These are phyloP conservation scores for Coenonympha glycerion DNA, from an alignment of 2,888 invertebrate genomes.

Conservation along the genomic window DNA sequence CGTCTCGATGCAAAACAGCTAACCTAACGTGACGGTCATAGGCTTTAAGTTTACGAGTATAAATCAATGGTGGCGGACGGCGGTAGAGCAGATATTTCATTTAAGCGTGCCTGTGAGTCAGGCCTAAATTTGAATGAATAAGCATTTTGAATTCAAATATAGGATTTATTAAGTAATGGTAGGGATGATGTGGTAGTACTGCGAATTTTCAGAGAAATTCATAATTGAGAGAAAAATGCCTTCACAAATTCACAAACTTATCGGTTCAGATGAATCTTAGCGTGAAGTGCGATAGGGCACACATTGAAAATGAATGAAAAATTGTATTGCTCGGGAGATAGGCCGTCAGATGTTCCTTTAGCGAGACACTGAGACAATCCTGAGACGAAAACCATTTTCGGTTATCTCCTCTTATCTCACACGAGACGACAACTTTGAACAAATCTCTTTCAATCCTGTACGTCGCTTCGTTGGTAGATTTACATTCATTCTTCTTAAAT, in stretches of 20 bases:
- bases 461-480: background rate
- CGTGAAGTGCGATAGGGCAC: constrained; percentile 24
- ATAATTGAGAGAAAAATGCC: background rate
- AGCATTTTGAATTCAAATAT: too few relatives aligned
- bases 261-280: background rate
- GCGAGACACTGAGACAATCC: constrained; percentile 15
- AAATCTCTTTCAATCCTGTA: constrained; percentile 8
- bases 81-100: too few relatives aligned
- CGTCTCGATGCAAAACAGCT: too few relatives aligned
- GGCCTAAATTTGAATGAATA: too few relatives aligned
- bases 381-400: constrained; percentile 6
- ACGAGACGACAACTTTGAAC: constrained; percentile 11
- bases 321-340: constrained; percentile 10
- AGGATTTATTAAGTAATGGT: too few relatives aligned
- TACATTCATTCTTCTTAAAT: background rate
- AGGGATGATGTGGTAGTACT: too few relatives aligned
- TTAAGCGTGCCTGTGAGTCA: too few relatives aligned
- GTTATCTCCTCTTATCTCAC: constrained; percentile 12
- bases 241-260: background rate
- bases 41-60: too few relatives aligned
- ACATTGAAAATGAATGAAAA: constrained; percentile 18
- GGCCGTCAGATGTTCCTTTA: constrained; percentile 9
- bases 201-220: too few relatives aligned
- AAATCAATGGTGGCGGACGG: too few relatives aligned
- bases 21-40: too few relatives aligned